A percentile compares a stretch with the other conserved stretches of the same genome.
These are phyloP conservation scores for Azorinus chamasolen DNA, from an alignment of 2,888 invertebrate species.

Conservation along the genomic window DNA sequence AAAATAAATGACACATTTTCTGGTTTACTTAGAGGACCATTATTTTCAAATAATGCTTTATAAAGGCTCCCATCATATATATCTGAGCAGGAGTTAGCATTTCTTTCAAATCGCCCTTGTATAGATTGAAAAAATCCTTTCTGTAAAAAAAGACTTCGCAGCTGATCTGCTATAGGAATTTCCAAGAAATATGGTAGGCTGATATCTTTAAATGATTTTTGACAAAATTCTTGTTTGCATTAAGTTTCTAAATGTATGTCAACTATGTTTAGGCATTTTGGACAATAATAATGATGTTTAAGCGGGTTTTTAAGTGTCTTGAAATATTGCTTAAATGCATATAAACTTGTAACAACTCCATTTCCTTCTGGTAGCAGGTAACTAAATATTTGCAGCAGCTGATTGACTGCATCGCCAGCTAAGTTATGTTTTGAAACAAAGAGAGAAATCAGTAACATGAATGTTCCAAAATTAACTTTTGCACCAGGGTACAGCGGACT, in stretches of 20 bases:
- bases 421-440: constrained; percentile 12
- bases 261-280: constrained; percentile 4
- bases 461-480: constrained; percentile 9
- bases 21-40: constrained; percentile 31
- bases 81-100: constrained; percentile 16
- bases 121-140: constrained; percentile 31
- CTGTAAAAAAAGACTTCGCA: constrained; percentile 27
- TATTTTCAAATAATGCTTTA: constrained; percentile 14
- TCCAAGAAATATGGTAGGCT: constrained; percentile 37
- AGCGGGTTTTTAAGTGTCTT: constrained; percentile 16
- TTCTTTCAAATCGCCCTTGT: constrained; percentile 31
- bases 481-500: background rate
- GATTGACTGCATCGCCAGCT: constrained; percentile 15
- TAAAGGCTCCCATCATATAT: constrained; percentile 53
- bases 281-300: constrained; percentile 18
- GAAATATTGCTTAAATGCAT: constrained; percentile 16
- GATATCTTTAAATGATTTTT: constrained; percentile 10
- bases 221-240: constrained; percentile 11
- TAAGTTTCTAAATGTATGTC: background rate
- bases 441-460: constrained; percentile 10
- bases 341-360: constrained; percentile 4
- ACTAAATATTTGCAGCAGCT: constrained; percentile 16
- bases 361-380: constrained; percentile 8
- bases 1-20: constrained; percentile 54
- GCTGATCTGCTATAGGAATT: constrained; percentile 36